These are phyloP conservation scores for Micrasema minimum DNA, from an alignment of 1,140 invertebrate species.

Conservation along the genomic window DNA sequence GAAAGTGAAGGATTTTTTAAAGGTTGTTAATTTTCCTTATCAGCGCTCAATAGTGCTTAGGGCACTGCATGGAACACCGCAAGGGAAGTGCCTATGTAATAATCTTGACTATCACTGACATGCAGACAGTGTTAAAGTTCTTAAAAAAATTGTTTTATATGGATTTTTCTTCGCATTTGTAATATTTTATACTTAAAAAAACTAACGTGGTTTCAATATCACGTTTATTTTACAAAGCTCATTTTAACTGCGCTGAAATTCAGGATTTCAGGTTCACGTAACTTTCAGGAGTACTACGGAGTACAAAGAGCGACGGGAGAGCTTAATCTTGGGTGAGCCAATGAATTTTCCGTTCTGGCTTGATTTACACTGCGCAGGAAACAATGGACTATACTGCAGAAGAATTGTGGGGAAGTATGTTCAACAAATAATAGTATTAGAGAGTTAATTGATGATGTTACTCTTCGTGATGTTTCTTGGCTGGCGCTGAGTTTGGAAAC, in stretches of 20 bases:
- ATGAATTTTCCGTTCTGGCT: constrained; percentile 31
- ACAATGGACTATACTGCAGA: constrained; percentile 28
- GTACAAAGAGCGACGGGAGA: background rate
- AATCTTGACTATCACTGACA: too few species aligned
- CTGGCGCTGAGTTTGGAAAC: background rate
- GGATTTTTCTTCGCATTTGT: too few species aligned
- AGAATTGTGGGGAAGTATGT: constrained; percentile 1
- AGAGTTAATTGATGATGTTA: background rate
- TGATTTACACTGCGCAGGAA: constrained; percentile 36
- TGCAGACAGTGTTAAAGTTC: too few species aligned
- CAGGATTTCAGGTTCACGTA: constrained; percentile 3
- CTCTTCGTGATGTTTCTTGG: background rate
- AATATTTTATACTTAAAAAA: too few species aligned
- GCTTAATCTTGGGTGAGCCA: constrained; percentile 34
- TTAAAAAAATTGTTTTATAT: too few species aligned
- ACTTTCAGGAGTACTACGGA: background rate
- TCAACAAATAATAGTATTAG: constrained; percentile 15
- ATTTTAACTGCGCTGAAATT: background rate
- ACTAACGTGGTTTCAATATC: too few species aligned
- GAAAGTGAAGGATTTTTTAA: too few species aligned
- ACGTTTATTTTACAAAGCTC: too few species aligned
- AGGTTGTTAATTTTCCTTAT: too few species aligned
- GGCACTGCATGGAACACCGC: too few species aligned
- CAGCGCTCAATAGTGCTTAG: too few species aligned
- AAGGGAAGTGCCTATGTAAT: too few species aligned